Evolutionary conservation across 2,888 invertebrate species (phyloP), one percentile per base, ranked within the genome.

Genomic region (Biston betularia): DNA sequence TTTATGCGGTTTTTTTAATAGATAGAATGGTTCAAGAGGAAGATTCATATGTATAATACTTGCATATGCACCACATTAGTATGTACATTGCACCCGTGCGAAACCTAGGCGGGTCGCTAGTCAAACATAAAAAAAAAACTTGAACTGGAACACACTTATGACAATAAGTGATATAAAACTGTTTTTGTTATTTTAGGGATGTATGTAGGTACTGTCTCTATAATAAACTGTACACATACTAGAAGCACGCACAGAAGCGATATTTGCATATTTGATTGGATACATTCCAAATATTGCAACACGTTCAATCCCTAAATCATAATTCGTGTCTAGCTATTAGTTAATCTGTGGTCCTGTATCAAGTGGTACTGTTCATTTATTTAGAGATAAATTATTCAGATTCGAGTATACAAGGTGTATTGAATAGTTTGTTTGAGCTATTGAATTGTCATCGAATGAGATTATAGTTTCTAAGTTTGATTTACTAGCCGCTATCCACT

Each of bases 241-340:
- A 55, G 50, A 67, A 65, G 68, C 59, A 63, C 59, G 67, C 70
- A 75, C 76, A 75, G 46, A 66, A 71, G 60, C 58, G 42, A 48
- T 75, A 88, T 89, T 85, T 85, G 78, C 89, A 89, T 89, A 84
- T 85, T 86, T 87, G 87, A 89, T 88, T 88, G 84, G 80, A 79
- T 76, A 74, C 75, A 73, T 66, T 60, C 72, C 80, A 82, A 84
- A 83, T 81, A 83, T 75, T 79, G 79, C 70, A 71, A 59, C 58
- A 60, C 68, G 70, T 75, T 76, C 75, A 82, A 81, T 82, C 79
- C 72, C 73, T 76, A 79, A 79, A 74, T 77, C 75, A 77, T 12
- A 38, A 57, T 57, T 49, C 49, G 15, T 49, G 6, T n/a, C 45
- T 57, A 24, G 15, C 7, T 35, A 42, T 56, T 35, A 45, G 24